A percentile compares a stretch with the other conserved stretches of the same genome.
These are phyloP conservation scores for Theretra japonica DNA, from an alignment of 2,888 invertebrate genomes.

Conservation along the genomic window DNA sequence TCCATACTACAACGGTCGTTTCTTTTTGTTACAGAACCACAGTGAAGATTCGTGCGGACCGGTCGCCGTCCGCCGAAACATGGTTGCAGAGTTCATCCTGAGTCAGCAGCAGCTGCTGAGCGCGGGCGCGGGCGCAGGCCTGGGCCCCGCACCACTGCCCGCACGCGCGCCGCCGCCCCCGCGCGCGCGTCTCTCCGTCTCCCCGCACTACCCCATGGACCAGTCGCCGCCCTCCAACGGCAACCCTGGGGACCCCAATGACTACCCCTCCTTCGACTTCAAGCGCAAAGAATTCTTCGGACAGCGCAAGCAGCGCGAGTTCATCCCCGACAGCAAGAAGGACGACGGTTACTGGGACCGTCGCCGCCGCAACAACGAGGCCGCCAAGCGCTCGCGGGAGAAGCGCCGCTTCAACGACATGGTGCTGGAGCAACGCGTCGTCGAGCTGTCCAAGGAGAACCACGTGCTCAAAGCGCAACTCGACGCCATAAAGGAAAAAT, in stretches of 20 bases:
- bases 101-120: conserved; percentile 86
- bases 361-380: conserved; percentile 97
- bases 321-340: conserved; percentile 98
- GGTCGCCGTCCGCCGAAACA: conserved; percentile 87
- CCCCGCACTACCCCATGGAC: conserved; percentile 81
- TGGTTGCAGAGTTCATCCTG: conserved; percentile 94
- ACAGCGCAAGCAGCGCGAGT: conserved; percentile 96
- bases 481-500: conserved; percentile 96
- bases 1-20: conserved; percentile 61
- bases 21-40: conserved; percentile 78
- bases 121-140: conserved; percentile 65
- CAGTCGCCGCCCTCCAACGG: conserved; percentile 62
- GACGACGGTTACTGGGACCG: conserved; percentile 99
- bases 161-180: conserved; percentile 70
- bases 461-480: conserved; percentile 96
- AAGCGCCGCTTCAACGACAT: conserved; percentile 98
- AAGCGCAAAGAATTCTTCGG: conserved; percentile 94
- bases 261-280: conserved; percentile 84
- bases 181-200: conserved; percentile 71
- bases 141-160: conserved; percentile 70
- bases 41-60: conserved; percentile 80
- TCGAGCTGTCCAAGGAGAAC: conserved; percentile 97
- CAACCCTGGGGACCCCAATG: conserved; percentile 61
- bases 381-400: conserved; percentile 98
- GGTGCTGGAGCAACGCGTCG: conserved; percentile 96